Conservation (phyloP, 2,797 vertebrate species). For the Hozukius guyotensis region DNA sequence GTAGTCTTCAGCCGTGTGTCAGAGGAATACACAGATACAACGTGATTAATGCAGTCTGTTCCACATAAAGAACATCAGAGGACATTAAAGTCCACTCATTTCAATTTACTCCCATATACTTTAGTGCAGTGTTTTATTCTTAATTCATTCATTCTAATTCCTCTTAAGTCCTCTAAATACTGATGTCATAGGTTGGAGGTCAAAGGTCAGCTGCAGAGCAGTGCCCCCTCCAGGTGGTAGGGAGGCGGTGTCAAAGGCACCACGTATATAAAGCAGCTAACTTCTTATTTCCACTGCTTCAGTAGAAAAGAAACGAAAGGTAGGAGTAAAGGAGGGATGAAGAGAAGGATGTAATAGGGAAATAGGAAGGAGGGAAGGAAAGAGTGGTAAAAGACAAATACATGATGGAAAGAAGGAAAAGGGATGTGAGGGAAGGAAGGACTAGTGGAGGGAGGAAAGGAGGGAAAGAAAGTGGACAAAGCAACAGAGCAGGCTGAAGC, state of each 20-base stretch:
- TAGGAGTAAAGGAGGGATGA: not conserved
- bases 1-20: not conserved
- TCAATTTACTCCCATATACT: not conserved
- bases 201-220: conserved; percentile 16
- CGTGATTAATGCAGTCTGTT: not conserved
- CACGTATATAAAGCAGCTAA: rapidly evolving
- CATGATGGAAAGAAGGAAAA: not conserved
- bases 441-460: not conserved
- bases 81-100: not conserved
- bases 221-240: not conserved
- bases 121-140: too few relatives aligned
- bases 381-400: not conserved
- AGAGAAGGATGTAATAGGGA: not conserved
- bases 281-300: not conserved
- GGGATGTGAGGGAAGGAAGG: not conserved
- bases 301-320: not conserved
- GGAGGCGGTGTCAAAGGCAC: not conserved
- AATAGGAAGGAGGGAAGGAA: not conserved
- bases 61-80: not conserved
- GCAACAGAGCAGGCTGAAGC: not conserved
- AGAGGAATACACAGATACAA: not conserved
- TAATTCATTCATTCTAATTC: not conserved
- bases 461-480: not conserved
- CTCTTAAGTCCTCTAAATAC: not conserved
- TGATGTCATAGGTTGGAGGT: not conserved